phyloP scores from a whole-genome alignment of 1,140 invertebrate species.

The Diabrotica virgifera region DNA sequence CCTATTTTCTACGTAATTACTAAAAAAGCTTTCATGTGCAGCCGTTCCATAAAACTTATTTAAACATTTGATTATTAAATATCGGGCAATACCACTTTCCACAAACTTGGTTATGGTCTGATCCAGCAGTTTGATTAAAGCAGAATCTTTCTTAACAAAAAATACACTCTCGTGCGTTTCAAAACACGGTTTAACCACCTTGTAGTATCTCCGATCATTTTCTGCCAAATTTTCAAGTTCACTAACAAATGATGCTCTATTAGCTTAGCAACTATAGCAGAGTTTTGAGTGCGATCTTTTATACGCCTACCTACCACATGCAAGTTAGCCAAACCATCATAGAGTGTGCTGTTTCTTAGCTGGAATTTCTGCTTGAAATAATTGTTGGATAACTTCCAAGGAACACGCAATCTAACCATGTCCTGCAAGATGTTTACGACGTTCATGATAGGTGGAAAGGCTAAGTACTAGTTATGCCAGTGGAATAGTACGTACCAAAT shows the following conservation, averaged over 20 bases:
- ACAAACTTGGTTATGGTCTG: background rate
- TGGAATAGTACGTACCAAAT: conserved; percentile 16
- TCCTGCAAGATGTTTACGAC: conserved; percentile 24
- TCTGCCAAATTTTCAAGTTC: conserved; percentile 8
- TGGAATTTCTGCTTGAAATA: background rate
- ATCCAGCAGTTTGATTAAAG: conserved; percentile 11
- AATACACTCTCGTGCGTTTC: conserved; percentile 21
- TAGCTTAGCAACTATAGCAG: conserved; percentile 15
- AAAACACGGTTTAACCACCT: conserved; percentile 16
- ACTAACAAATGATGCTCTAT: conserved; percentile 12
- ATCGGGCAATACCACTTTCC: conserved; percentile 12
- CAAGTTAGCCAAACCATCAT: conserved; percentile 8
- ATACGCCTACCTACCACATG: background rate
- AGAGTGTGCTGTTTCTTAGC: background rate
- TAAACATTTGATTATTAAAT: background rate
- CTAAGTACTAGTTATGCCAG: conserved; percentile 21
- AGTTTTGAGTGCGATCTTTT: conserved; percentile 5
- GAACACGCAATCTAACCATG: conserved; percentile 16
- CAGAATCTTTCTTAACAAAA: conserved; percentile 18
- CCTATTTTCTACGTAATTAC: background rate
- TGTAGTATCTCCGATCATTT: conserved; percentile 16
- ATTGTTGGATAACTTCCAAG: background rate
- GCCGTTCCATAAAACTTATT: background rate
- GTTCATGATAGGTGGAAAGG: conserved; percentile 6
- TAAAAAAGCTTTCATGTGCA: background rate